Conservation (phyloP, 2,888 invertebrate genomes). For the Cosmopolites sordidus region DNA sequence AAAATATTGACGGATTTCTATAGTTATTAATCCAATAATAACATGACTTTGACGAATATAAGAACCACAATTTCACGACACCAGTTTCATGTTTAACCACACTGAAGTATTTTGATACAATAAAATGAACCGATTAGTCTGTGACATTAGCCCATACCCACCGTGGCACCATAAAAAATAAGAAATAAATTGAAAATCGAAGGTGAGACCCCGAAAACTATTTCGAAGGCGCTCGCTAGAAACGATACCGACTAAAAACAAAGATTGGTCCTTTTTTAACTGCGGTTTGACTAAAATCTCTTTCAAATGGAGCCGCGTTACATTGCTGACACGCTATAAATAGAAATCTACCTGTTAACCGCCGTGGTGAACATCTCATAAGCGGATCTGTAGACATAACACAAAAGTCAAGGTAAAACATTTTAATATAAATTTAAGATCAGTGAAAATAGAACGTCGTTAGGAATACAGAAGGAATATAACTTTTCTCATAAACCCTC, state of each 20-base stretch:
- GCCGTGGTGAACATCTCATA: conserved; percentile 14
- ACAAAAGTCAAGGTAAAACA: conserved; percentile 14
- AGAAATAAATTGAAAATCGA: too few species aligned
- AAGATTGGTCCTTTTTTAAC: neutral
- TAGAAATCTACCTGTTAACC: conserved; percentile 20
- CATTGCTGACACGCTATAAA: conserved; percentile 5
- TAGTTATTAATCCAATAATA: too few species aligned
- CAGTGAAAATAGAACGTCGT: too few species aligned
- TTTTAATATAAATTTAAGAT: neutral
- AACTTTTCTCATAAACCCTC: too few species aligned
- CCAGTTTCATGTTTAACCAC: neutral
- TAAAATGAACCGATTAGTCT: neutral
- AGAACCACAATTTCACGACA: too few species aligned
- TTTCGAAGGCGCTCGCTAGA: too few species aligned
- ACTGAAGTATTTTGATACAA: neutral
- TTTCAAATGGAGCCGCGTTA: neutral
- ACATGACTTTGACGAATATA: too few species aligned
- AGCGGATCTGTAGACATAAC: conserved; percentile 16
- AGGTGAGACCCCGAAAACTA: too few species aligned
- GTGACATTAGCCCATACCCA: neutral
- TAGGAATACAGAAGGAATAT: too few species aligned
- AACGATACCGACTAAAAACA: neutral
- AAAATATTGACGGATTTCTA: too few species aligned
- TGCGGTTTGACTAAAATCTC: neutral
- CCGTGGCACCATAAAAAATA: too few species aligned